Evolutionary conservation across 2,888 invertebrate genomes (phyloP), one percentile per base, ranked within the genome.

Genomic region (Phrixothrix hirtus): DNA sequence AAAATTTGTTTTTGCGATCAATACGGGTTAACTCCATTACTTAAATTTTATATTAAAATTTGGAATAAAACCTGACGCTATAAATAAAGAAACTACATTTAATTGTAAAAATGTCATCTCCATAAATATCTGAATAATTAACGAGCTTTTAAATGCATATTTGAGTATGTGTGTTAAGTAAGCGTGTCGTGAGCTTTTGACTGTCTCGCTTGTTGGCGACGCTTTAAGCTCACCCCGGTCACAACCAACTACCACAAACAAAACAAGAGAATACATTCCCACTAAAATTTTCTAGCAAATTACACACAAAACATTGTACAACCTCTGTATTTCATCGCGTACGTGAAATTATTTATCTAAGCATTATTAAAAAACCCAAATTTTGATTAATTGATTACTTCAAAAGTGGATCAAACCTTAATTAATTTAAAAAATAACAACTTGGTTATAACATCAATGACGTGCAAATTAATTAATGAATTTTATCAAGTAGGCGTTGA

Each of bases 261-360:
- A 60, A 62, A 62, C 59, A 54, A 54, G 50, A 26, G 51, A 42
- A 47, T 55, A 48, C 30, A 30, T 27, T 35, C 35, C 32, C 30
- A 49, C 50, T 52, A 47, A 57, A 61, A 61, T 61, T 60, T 61
- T 61, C 61, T 56, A 56, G 45, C 58, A 59, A 61, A 61, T 61
- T 61, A 59, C 57, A 51, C 57, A 48, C 47, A 25, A 36, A 45
- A 45, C 38, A n/a, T 16, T 21, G 39, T 21, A 7, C 7, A 21
- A 21, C 21, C 21, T 21, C 21, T 7, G 21, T 5, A 21, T 21
- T 21, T 21, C n/a, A 21, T 21, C 21, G 21, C 21, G 21, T 5
- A 7, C 21, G 21, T n/a, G n/a, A n/a, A n/a, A n/a, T n/a, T n/a
- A n/a, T n/a, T n/a, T n/a, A n/a, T n/a, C n/a, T n/a, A n/a, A n/a